Evolutionary conservation across 2,797 vertebrate genomes (phyloP).

Genomic region (Sebastes minor): DNA sequence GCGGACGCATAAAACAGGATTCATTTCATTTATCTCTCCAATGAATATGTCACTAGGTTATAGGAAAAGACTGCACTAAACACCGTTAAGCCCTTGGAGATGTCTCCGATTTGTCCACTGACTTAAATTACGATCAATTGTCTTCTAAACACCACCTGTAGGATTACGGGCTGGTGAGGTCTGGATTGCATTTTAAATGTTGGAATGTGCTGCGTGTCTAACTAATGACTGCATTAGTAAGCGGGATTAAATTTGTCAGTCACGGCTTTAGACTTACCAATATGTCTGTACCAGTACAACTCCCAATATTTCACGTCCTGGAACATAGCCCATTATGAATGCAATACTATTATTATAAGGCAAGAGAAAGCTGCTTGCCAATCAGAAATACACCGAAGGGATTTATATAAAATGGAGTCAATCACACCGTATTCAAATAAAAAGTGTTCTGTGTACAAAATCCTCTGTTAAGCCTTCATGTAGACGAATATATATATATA

Average conservation of each 20-base stretch:
- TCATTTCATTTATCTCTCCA: conserved; percentile 67
- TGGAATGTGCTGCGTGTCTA: conserved; percentile 49
- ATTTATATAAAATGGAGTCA: conserved; percentile 39
- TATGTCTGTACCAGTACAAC: conserved; percentile 41
- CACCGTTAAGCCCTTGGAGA: conserved; percentile 51
- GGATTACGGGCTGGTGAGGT: conserved; percentile 72
- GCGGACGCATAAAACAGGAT: conserved; percentile 17
- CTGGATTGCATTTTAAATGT: conserved; percentile 39
- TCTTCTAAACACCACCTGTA: conserved; percentile 61
- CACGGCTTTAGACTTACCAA: conserved; percentile 54
- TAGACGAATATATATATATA: neutral
- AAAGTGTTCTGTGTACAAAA: conserved; percentile 3
- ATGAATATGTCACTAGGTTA: conserved; percentile 79
- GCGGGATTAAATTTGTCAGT: conserved; percentile 59
- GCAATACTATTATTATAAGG: conserved; percentile 43
- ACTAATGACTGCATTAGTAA: conserved; percentile 61
- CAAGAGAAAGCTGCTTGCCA: conserved; percentile 39
- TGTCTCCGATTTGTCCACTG: conserved; percentile 71
- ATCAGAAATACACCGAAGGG: conserved; percentile 28
- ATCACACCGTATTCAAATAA: conserved; percentile 22
- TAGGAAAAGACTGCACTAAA: conserved; percentile 57
- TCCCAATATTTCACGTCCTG: conserved; percentile 37
- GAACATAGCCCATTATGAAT: conserved; percentile 31
- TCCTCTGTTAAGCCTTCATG: conserved; percentile 23
- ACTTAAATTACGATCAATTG: conserved; percentile 79